phyloP scores from a whole-genome alignment of 92 coral and sea anemone genomes.

The Palythoa grandiflora region DNA sequence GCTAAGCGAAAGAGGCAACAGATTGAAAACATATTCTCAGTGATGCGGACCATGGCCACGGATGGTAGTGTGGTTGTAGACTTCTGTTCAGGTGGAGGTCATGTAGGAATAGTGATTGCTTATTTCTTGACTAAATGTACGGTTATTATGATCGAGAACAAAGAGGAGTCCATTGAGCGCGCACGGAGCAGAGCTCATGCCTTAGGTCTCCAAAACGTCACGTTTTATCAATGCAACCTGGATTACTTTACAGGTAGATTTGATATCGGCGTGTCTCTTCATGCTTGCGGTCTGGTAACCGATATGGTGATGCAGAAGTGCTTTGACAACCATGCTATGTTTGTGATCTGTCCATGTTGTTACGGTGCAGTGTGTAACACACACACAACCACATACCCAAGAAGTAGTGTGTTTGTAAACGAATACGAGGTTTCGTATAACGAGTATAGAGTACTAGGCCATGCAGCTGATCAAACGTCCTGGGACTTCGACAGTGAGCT shows the following conservation, averaged over 20 bases:
- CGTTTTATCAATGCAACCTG: slow-evolving; percentile 25
- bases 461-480: slow-evolving; percentile 39
- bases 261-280: slow-evolving; percentile 35
- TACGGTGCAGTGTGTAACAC: slow-evolving; percentile 35
- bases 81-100: slow-evolving; percentile 45
- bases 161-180: slow-evolving; percentile 45
- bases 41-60: slow-evolving; percentile 22
- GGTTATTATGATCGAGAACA: slow-evolving; percentile 31
- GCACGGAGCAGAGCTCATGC: slow-evolving; percentile 10
- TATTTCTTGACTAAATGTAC: slow-evolving; percentile 35
- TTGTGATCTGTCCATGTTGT: slow-evolving; percentile 43
- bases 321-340: not conserved
- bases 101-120: slow-evolving; percentile 32
- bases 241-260: slow-evolving; percentile 28
- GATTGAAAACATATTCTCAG: slow-evolving; percentile 35
- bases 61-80: slow-evolving; percentile 32
- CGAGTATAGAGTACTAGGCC: slow-evolving; percentile 33
- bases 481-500: slow-evolving; percentile 45
- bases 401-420: slow-evolving; percentile 2
- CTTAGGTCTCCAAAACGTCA: slow-evolving; percentile 14
- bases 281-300: slow-evolving; percentile 45
- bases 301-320: slow-evolving; percentile 50
- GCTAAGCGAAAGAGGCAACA: slow-evolving; percentile 40
- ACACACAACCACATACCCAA: slow-evolving; percentile 37
- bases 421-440: slow-evolving; percentile 15